phyloP scores from a whole-genome alignment of 2,888 invertebrate species.

The Andrena haemorrhoa region DNA sequence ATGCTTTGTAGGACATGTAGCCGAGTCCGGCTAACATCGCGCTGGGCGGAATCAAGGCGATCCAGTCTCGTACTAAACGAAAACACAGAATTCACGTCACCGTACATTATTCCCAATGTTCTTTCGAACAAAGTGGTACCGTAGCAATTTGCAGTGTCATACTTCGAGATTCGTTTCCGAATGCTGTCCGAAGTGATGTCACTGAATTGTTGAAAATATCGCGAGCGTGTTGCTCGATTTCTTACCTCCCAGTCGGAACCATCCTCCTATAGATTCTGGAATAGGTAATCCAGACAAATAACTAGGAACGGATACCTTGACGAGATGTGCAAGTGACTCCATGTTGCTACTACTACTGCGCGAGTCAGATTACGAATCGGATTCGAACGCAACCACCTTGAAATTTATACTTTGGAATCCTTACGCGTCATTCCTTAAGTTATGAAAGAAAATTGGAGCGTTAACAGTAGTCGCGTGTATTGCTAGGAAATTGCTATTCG shows the following conservation, averaged over 20 bases:
- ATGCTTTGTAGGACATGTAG: conserved; percentile 92
- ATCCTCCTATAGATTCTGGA: conserved; percentile 93
- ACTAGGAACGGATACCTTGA: conserved; percentile 93
- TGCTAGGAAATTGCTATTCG: neutral
- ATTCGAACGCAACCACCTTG: conserved; percentile 25
- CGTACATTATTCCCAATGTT: neutral
- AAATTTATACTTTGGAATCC: neutral
- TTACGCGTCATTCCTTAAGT: neutral
- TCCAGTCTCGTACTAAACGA: conserved; percentile 92
- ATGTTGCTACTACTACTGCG: conserved; percentile 85
- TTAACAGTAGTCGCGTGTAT: neutral
- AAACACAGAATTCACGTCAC: conserved; percentile 25
- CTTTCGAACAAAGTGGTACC: conserved; percentile 5
- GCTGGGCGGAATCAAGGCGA: conserved; percentile 92
- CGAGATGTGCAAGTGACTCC: conserved; percentile 91
- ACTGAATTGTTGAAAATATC: conserved; percentile 10
- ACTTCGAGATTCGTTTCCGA: conserved; percentile 9
- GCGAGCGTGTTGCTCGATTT: conserved; percentile 15
- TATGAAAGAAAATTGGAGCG: neutral
- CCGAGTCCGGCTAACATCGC: conserved; percentile 92
- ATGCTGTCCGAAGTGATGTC: conserved; percentile 1
- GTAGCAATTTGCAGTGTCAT: conserved; percentile 31
- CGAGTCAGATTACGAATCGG: conserved; percentile 57
- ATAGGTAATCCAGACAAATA: conserved; percentile 94
- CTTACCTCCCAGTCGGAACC: conserved; percentile 93